Base-by-base conservation (phyloP, 2,888 invertebrate genomes). In the Suillia variegata region DNA sequence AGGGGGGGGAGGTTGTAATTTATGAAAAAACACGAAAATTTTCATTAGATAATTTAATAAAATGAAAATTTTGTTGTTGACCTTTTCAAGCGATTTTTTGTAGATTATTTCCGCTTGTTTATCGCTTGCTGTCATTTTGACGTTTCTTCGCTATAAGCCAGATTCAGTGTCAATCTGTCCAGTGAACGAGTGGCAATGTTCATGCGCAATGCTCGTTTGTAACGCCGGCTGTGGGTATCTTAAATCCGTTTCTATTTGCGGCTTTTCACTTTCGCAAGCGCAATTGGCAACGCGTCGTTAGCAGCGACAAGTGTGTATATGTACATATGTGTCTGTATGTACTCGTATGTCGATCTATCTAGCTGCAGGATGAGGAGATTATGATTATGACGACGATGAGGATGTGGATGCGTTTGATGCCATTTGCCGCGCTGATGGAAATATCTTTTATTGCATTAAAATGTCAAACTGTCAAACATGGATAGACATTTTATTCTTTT, bases 381-480 rank as follows among this genome's bases (percentile, higher is more conserved):
- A 26, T 26, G 26, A 26, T 26, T 5, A 10, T 26, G 26, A 26
- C 10, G 26, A 26, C 10, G 26, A 26, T 26, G 26, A 10, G 5
- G 26, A 38, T n/a, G 38, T n/a, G 38, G 38, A 38, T 38, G 38
- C 38, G 38, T 13, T 38, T 38, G 38, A 38, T 8, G 38, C 38
- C 10, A 4, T 38, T 8, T n/a, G 38, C n/a, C 4, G 13, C 38
- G 34, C 20, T 21, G 38, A 13, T 51, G 49, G 22, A 38, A 42
- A 49, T 49, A 54, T 54, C 64, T 63, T 55, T 60, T 61, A 56
- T 64, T 66, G 62, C 64, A 64, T 63, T 66, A 64, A 64, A 62
- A 64, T 62, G 64, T 64, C 64, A 64, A 62, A 34, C 60, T 64
- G 66, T 66, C 64, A 62, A 56, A 18, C 38, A 10, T 26, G 62